These are phyloP conservation scores for Polydrusus pterygomalis DNA, from an alignment of 2,888 invertebrate genomes.

Conservation along the genomic window DNA sequence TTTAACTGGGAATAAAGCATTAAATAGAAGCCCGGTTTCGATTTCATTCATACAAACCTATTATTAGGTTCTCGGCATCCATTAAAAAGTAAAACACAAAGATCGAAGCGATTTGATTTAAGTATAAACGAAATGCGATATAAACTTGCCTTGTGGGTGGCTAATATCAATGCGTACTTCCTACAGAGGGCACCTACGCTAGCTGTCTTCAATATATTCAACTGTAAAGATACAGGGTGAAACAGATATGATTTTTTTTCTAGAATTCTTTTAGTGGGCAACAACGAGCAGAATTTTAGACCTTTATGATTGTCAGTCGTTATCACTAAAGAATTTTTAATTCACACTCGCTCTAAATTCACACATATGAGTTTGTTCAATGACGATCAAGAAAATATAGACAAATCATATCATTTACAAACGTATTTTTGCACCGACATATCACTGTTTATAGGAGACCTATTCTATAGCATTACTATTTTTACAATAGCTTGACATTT, in stretches of 20 bases:
- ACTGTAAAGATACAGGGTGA: slow-evolving; percentile 41
- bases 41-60: slow-evolving; percentile 19
- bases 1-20: background rate
- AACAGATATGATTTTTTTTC: background rate
- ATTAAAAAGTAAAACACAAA: slow-evolving; percentile 16
- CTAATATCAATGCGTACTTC: slow-evolving; percentile 63
- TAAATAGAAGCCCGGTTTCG: slow-evolving; percentile 2
- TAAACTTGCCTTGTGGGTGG: slow-evolving; percentile 60
- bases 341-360: no score
- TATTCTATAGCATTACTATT: no score
- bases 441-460: no score
- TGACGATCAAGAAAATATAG: no score
- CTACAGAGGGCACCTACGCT: slow-evolving; percentile 63
- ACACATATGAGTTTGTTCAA: no score
- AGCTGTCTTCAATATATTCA: slow-evolving; percentile 59
- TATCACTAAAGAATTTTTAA: no score
- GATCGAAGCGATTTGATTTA: slow-evolving; percentile 39
- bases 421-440: no score
- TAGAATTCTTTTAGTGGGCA: no score
- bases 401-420: no score
- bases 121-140: slow-evolving; percentile 51
- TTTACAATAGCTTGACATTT: no score
- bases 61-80: slow-evolving; percentile 5
- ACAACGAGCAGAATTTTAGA: no score
- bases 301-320: no score